phyloP scores from a whole-genome alignment of 1,140 invertebrate species.

The Nephila pilipes region DNA sequence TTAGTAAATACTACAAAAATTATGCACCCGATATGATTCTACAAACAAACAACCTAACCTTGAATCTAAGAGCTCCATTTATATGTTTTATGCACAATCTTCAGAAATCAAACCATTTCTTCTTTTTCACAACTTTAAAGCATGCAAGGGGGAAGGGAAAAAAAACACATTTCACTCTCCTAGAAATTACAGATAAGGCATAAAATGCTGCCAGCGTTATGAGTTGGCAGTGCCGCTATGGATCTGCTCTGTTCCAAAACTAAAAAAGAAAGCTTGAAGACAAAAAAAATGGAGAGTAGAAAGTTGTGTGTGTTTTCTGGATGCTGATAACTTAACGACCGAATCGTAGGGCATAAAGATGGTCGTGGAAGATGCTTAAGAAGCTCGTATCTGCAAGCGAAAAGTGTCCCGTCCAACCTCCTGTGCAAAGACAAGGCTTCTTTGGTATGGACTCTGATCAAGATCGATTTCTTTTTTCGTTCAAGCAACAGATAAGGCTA shows the following conservation, averaged over 20 bases:
- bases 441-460: constrained; percentile 19
- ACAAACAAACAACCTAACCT: too few relatives aligned
- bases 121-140: neutral
- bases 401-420: neutral
- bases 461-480: constrained; percentile 45
- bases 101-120: neutral
- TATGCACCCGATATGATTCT: too few relatives aligned
- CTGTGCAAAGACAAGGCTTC: neutral
- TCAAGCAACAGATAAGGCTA: constrained; percentile 28
- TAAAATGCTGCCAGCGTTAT: neutral
- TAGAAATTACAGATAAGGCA: constrained; percentile 18
- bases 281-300: neutral
- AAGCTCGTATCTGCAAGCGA: constrained; percentile 4
- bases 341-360: neutral
- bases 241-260: neutral
- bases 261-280: neutral
- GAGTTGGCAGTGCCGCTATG: constrained; percentile 13
- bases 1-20: too few relatives aligned
- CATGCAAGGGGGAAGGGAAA: neutral
- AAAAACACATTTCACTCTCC: neutral
- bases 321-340: constrained; percentile 45
- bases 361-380: neutral
- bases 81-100: too few relatives aligned
- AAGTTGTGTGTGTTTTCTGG: constrained; percentile 34
- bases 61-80: too few relatives aligned